Conservation (phyloP, 92 coral and sea anemone species). For the Micromussa lordhowensis region DNA sequence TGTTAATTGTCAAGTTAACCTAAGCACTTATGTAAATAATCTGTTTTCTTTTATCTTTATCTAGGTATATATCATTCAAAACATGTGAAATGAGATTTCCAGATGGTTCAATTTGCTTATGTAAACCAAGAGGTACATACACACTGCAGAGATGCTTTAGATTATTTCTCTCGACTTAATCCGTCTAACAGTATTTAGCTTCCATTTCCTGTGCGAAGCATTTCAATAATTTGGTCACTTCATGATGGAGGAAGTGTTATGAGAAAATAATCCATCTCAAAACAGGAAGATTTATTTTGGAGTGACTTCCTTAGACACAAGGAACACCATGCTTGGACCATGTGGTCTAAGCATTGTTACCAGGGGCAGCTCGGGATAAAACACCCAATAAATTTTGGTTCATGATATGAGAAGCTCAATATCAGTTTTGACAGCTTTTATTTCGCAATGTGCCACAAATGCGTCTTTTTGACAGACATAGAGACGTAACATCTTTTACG, state of each 20-base stretch:
- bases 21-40: slow-evolving; percentile 5
- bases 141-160: background rate
- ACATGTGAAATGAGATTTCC: background rate
- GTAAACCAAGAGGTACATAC: background rate
- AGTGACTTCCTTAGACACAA: background rate
- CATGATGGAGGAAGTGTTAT: background rate
- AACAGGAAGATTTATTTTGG: background rate
- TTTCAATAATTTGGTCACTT: slow-evolving; percentile 25
- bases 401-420: background rate
- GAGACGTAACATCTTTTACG: background rate
- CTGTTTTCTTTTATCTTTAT: slow-evolving; percentile 13
- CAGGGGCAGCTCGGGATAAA: background rate
- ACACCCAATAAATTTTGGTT: background rate
- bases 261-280: background rate
- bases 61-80: background rate
- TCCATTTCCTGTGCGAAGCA: slow-evolving; percentile 36
- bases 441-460: background rate
- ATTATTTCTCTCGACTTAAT: background rate
- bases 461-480: background rate
- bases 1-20: slow-evolving; percentile 8
- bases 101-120: background rate
- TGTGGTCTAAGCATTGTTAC: background rate
- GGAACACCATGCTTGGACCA: background rate
- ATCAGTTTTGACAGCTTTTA: background rate
- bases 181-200: slow-evolving; percentile 15